Evolutionary conservation across 2,113 vertebrate species (phyloP).

Genomic region (Meriones unguiculatus): DNA sequence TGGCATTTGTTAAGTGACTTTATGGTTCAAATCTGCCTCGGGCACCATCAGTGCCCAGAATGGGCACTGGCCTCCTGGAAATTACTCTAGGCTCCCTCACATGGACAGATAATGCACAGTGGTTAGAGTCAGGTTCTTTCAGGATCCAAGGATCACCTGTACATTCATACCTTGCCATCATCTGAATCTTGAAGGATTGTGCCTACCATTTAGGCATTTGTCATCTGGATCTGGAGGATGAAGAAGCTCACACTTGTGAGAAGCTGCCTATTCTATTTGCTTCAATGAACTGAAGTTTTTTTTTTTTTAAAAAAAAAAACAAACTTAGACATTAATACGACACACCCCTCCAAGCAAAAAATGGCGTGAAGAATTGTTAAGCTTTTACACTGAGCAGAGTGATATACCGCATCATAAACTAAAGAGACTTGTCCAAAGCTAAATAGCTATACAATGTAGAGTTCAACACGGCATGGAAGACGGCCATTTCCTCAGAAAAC

Average conservation of each 20-base stretch:
- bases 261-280: not conserved
- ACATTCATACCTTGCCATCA: not conserved
- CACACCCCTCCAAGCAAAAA: not conserved
- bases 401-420: not conserved
- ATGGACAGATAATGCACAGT: not conserved
- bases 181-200: no score
- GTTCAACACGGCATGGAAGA: not conserved
- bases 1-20: not conserved
- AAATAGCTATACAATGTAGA: not conserved
- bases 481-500: not conserved
- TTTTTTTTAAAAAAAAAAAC: not conserved
- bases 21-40: not conserved
- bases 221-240: not conserved
- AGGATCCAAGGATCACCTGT: no score
- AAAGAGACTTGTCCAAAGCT: not conserved
- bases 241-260: not conserved
- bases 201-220: not conserved
- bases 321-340: no score
- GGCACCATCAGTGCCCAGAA: not conserved
- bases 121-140: not conserved
- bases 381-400: not conserved
- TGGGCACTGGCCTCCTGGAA: not conserved
- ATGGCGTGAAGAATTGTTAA: not conserved
- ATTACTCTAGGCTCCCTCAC: not conserved
- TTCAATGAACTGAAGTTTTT: not conserved